Evolutionary conservation across 2,888 invertebrate species (phyloP).

Genomic region (Epirrita christyi): DNA sequence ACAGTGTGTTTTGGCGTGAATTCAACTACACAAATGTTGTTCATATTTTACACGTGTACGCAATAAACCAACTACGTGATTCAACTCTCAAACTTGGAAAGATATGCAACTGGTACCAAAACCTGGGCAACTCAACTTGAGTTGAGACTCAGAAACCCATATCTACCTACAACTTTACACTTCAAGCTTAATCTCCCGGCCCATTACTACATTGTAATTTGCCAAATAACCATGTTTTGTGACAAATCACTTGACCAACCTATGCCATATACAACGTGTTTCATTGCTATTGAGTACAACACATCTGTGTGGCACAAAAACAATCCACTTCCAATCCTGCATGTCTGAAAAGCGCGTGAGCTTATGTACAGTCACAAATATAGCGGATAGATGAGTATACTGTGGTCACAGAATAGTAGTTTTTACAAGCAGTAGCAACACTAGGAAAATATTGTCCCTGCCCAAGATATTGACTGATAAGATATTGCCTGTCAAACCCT

Average conservation of each 20-base stretch:
- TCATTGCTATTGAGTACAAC: constrained; percentile 15
- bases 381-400: constrained; percentile 38
- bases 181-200: background rate
- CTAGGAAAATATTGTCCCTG: no score
- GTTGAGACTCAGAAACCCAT: no score
- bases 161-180: background rate
- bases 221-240: background rate
- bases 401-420: constrained; percentile 14
- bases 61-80: constrained; percentile 17
- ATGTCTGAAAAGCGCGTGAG: constrained; percentile 42
- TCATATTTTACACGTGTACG: constrained; percentile 6
- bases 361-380: constrained; percentile 44
- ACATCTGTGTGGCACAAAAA: constrained; percentile 22
- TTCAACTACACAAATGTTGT: constrained; percentile 4
- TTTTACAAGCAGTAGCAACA: constrained; percentile 20
- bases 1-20: constrained; percentile 4
- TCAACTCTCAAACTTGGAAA: background rate
- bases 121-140: constrained; percentile 2
- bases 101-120: background rate
- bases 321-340: constrained; percentile 30
- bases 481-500: background rate
- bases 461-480: no score
- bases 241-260: constrained; percentile 9
- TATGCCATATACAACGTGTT: constrained; percentile 14
- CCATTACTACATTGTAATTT: background rate